Percentiles rank a stretch among this genome's conserved stretches.
Evolutionary conservation across 2,888 invertebrate species (phyloP).

Genomic region (Tiphia femorata): DNA sequence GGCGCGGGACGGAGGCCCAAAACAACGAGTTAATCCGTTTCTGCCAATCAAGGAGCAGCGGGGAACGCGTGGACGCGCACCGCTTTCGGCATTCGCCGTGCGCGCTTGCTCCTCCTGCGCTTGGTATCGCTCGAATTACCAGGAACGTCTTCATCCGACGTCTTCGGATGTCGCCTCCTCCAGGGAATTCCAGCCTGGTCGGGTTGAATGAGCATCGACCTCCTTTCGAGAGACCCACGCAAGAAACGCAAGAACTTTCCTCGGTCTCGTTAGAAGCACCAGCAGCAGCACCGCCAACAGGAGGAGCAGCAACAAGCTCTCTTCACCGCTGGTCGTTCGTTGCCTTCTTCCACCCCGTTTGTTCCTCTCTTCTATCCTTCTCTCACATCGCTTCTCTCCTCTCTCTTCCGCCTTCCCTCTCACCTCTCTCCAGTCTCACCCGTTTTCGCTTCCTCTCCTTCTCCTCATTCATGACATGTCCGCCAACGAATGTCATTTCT

Average conservation of each 20-base stretch:
- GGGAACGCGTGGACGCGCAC: too few species aligned
- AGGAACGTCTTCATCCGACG: constrained; percentile 3
- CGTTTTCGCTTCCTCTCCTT: not conserved
- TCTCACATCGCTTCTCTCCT: not conserved
- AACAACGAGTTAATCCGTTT: too few species aligned
- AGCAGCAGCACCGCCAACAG: too few species aligned
- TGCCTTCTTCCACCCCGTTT: not conserved
- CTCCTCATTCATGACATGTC: constrained; percentile 23
- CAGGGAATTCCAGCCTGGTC: constrained; percentile 28
- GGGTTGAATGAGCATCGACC: constrained; percentile 24
- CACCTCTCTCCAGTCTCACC: not conserved
- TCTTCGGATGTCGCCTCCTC: constrained; percentile 25
- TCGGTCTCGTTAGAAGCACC: constrained; percentile 32
- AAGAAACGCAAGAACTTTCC: constrained; percentile 15
- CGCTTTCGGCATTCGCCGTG: too few species aligned
- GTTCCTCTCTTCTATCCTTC: not conserved
- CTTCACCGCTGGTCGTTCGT: not conserved
- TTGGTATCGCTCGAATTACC: not conserved
- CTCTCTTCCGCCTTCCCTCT: not conserved
- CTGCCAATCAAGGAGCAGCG: too few species aligned
- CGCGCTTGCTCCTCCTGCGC: too few species aligned
- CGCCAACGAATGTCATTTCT: constrained; percentile 43
- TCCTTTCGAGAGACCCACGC: constrained; percentile 8
- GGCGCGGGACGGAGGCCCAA: too few species aligned
- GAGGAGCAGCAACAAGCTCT: too few species aligned